Evolutionary conservation across 1,140 invertebrate genomes (phyloP), one percentile per base, ranked within the genome.

Genomic region (Formica selysi): DNA sequence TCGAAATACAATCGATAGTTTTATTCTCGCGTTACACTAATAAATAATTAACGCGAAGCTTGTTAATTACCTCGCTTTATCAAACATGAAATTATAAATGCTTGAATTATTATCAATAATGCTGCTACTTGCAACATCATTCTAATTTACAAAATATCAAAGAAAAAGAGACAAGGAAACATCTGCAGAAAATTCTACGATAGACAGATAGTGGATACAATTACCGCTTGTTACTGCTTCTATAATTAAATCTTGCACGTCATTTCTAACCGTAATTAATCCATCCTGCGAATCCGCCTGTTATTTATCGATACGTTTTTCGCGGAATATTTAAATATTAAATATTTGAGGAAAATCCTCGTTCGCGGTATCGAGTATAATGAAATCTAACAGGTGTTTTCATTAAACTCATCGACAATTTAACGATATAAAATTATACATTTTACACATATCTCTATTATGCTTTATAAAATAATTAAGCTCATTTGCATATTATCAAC

Each of bases 301-400:
- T 64, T 64, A 65, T 65, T 32, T 44, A 4, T 38, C 76, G 13
- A 65, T 10, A 7, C 3, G 6, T 48, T 26, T 59, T 11, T n/a
- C 19, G 13, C 11, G 13, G 38, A 76, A 78, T 65, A 16, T 65
- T 64, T 65, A 65, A 65, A 78, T 32, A 65, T 13, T 19, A 2
- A 59, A 41, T 64, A 57, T 13, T 16, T 38, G 57, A 3, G 5
- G 3, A 3, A 13, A 76, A 44, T 76, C n/a, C 11, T 32, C 38
- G 29, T 44, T 61, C 57, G 38, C 61, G 13, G 3, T 11, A n/a
- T 22, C 32, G 3, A 13, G 16, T 26, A n/a, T 7, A 11, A 4
- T 5, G 7, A 59, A 78, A 78, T 78, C 76, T 78, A 78, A 78
- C 59, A 78, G 61, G 76, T 78, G 61, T 65, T 78, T 78, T 78